Evolutionary conservation across 2,113 vertebrate species (phyloP).

Genomic region (Triplophysa tibetana): DNA sequence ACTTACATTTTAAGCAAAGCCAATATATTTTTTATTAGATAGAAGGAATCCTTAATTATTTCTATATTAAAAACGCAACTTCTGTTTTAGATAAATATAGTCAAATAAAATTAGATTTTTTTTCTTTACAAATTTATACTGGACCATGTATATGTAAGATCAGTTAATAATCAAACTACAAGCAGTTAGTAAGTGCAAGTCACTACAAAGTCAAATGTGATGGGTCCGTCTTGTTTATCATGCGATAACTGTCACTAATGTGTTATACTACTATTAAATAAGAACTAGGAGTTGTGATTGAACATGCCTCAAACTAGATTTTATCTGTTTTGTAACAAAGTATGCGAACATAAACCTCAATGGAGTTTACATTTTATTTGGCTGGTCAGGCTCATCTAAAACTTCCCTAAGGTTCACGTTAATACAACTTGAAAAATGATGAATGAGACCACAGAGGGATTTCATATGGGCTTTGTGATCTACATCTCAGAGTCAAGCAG

Average conservation of each 20-base stretch:
- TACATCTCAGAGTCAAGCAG: not conserved
- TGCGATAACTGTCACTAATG: not conserved
- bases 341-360: not conserved
- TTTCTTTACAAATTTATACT: slow-evolving; percentile 15
- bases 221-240: not conserved
- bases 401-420: not conserved
- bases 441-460: not conserved
- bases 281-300: slow-evolving; percentile 17
- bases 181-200: slow-evolving; percentile 19
- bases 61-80: slow-evolving; percentile 16
- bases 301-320: not conserved
- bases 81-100: slow-evolving; percentile 19
- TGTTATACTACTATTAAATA: slow-evolving; percentile 15
- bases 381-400: not conserved
- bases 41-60: not conserved
- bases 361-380: not conserved
- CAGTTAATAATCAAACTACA: not conserved
- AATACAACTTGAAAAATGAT: not conserved
- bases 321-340: slow-evolving; percentile 12
- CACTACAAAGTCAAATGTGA: not conserved
- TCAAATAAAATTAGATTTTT: slow-evolving; percentile 14
- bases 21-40: not conserved
- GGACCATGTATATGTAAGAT: not conserved
- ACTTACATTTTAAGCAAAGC: slow-evolving; percentile 4
- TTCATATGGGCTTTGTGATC: not conserved